Evolutionary conservation across 2,888 invertebrate genomes (phyloP), one percentile per base, ranked within the genome.

Genomic region (Ophioninae sp.): DNA sequence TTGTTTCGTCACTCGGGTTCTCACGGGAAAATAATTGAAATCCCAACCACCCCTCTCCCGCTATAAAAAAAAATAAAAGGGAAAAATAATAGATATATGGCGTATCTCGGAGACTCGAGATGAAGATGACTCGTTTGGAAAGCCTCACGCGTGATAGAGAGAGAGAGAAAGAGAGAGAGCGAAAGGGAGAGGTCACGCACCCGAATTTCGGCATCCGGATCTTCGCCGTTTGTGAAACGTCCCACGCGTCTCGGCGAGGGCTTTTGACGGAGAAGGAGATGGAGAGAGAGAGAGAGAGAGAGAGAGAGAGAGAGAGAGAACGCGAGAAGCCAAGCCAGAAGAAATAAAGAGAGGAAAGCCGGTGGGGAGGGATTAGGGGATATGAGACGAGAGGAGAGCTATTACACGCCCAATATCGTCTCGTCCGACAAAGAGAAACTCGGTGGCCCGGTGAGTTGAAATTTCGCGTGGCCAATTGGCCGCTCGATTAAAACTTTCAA

Each of bases 391-490:
- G 78, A 80, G 65, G 75, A 70, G 78, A 30, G 59, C 77, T 78
- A 80, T 85, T 83, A 85, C 79, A 82, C 82, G 84, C 84, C 82
- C 76, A 82, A 84, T 84, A 84, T 84, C 81, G 41, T 41, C 79
- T 81, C 82, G 64, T 82, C 82, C 84, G 84, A 84, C 84, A 84
- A 84, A 84, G 84, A 82, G 84, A 82, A 79, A 79, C 79, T 76
- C 37, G 44, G 23, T 41, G 72, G 59, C 41, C 30, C 30, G 72
- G 79, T 72, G 75, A 70, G 80, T 79, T 69, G 74, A 82, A 84
- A 84, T 85, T 85, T 84, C 81, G 82, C 82, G 79, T 82, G 82
- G 84, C 50, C 85, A 85, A 85, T 85, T 85, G 85, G 81, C 65
- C 79, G 78, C 67, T 75, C 82, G 84, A 84, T 84, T 85, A 84